Evolutionary conservation across 2,797 vertebrate species (phyloP).

Genomic region (Poecilia velifera): DNA sequence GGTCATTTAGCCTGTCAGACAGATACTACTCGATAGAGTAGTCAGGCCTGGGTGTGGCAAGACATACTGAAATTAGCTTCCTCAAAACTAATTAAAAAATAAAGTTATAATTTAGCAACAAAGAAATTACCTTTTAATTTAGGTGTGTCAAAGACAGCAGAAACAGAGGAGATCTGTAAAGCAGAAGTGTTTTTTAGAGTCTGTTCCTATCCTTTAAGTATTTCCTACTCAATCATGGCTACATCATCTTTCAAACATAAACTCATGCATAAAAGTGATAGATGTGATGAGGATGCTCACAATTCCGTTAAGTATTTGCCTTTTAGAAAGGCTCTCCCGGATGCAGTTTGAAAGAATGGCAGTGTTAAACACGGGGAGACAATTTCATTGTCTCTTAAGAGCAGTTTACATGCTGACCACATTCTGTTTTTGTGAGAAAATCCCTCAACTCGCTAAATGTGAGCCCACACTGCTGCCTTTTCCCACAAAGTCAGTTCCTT

Average conservation of each 20-base stretch:
- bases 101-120: not conserved
- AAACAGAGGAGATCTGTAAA: not conserved
- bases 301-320: not conserved
- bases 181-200: not conserved
- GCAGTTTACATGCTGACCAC: not conserved
- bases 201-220: not conserved
- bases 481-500: not conserved
- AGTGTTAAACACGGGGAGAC: not conserved
- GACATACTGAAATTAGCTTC: not conserved
- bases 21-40: not conserved
- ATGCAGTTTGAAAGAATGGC: not conserved
- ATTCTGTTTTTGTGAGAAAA: not conserved
- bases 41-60: not conserved
- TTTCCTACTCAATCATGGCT: not conserved
- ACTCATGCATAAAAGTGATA: not conserved
- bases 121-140: not conserved
- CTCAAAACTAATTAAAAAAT: not conserved
- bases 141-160: not conserved
- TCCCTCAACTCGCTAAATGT: not conserved
- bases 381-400: not conserved
- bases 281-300: not conserved
- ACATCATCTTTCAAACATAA: not conserved
- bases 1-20: not conserved
- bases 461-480: not conserved
- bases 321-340: not conserved